Conservation (phyloP, 2,888 invertebrate genomes). For the Agrotis exclamationis region DNA sequence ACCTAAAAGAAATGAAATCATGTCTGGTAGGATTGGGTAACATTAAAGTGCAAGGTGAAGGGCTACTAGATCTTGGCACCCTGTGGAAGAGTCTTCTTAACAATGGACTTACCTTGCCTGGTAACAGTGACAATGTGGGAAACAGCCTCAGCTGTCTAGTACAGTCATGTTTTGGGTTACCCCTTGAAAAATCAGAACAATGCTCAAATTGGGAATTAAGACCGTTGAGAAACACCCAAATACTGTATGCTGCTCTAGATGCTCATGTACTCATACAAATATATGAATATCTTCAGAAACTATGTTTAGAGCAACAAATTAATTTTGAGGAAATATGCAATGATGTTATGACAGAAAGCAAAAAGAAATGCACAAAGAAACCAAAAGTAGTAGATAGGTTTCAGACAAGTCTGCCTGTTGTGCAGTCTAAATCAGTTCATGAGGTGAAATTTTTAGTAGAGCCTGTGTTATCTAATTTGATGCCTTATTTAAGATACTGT, state of each 20-base stretch:
- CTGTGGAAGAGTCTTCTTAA: slow-evolving; percentile 84
- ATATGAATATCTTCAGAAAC: slow-evolving; percentile 92
- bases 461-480: slow-evolving; percentile 75
- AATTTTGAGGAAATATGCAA: slow-evolving; percentile 93
- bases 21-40: slow-evolving; percentile 82
- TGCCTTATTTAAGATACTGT: slow-evolving; percentile 84
- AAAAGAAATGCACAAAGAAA: slow-evolving; percentile 86
- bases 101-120: slow-evolving; percentile 80
- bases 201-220: slow-evolving; percentile 97
- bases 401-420: slow-evolving; percentile 64
- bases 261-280: slow-evolving; percentile 96
- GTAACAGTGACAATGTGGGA: slow-evolving; percentile 87
- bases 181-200: slow-evolving; percentile 96
- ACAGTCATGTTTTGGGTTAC: slow-evolving; percentile 94
- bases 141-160: slow-evolving; percentile 94
- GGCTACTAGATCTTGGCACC: slow-evolving; percentile 83
- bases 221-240: slow-evolving; percentile 95
- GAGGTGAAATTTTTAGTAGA: slow-evolving; percentile 83
- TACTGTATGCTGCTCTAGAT: slow-evolving; percentile 96
- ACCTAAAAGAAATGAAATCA: slow-evolving; percentile 86
- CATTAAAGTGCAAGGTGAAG: slow-evolving; percentile 87
- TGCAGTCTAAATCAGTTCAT: slow-evolving; percentile 69
- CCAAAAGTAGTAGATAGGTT: slow-evolving; percentile 76
- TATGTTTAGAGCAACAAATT: slow-evolving; percentile 86
- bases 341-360: slow-evolving; percentile 90